Evolutionary conservation across 1,140 invertebrate genomes (phyloP).

Genomic region (Cylas formicarius): DNA sequence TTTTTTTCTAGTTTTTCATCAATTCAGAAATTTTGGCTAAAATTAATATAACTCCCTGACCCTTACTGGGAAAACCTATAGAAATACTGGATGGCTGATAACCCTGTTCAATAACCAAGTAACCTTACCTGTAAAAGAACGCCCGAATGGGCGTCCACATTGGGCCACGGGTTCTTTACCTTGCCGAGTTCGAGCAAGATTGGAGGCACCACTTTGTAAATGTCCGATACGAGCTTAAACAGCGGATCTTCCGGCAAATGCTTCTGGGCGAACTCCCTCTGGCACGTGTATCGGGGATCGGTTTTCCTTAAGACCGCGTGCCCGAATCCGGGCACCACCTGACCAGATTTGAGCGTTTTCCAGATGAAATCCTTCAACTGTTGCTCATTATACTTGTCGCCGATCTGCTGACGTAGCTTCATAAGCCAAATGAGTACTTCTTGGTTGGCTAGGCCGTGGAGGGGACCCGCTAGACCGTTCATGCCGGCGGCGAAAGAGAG

Average conservation of each 20-base stretch:
- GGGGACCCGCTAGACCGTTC: constrained; percentile 79
- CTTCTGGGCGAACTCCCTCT: constrained; percentile 82
- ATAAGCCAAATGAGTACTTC: constrained; percentile 68
- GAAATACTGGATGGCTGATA: too few species aligned
- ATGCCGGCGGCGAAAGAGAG: constrained; percentile 79
- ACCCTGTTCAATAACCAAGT: not conserved
- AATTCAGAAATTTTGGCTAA: too few species aligned
- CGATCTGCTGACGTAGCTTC: constrained; percentile 62
- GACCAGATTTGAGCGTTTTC: constrained; percentile 80
- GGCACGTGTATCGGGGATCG: constrained; percentile 82
- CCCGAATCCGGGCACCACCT: constrained; percentile 89
- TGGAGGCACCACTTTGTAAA: constrained; percentile 81
- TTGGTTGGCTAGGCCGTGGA: constrained; percentile 88
- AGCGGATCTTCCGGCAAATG: constrained; percentile 78
- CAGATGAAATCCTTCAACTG: constrained; percentile 79
- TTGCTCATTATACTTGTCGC: constrained; percentile 64
- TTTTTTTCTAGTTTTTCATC: too few species aligned
- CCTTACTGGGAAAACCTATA: too few species aligned
- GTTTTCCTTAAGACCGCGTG: constrained; percentile 87
- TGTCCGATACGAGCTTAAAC: constrained; percentile 75
- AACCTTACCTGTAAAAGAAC: constrained; percentile 66
- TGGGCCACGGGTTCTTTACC: constrained; percentile 91
- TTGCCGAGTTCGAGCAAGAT: constrained; percentile 81
- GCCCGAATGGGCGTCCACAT: constrained; percentile 88
- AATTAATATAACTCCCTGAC: too few species aligned